Conservation (phyloP, 2,888 invertebrate species). For the Glaucopsyche alexis region DNA sequence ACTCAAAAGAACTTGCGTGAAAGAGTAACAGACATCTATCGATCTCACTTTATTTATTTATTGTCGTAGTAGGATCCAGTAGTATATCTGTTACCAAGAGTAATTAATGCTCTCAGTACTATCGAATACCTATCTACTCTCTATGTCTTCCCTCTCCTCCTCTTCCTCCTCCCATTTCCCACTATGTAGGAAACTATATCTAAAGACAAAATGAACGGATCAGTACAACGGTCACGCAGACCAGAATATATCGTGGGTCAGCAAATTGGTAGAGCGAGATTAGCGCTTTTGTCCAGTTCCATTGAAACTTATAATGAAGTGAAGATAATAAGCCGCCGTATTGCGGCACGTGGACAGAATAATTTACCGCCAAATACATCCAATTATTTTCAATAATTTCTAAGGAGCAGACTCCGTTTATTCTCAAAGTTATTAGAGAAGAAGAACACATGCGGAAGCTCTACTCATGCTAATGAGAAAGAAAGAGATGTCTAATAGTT, state of each 20-base stretch:
- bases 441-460: too few relatives aligned
- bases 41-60: too few relatives aligned
- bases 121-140: background rate
- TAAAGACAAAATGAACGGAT: constrained; percentile 2
- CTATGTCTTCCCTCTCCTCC: background rate
- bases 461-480: too few relatives aligned
- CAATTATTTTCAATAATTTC: background rate
- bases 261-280: constrained; percentile 25
- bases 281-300: constrained; percentile 22
- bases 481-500: too few relatives aligned
- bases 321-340: constrained; percentile 2
- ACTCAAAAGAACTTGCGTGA: too few relatives aligned
- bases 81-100: too few relatives aligned
- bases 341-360: background rate
- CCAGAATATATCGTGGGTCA: constrained; percentile 19
- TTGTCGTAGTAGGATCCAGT: too few relatives aligned
- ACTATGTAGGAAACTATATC: background rate
- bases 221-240: constrained; percentile 11
- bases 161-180: background rate
- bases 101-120: too few relatives aligned
- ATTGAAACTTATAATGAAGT: constrained; percentile 24
- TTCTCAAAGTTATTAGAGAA: too few relatives aligned
- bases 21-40: too few relatives aligned
- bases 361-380: background rate
- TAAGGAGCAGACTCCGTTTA: background rate